Percentiles rank a stretch among this genome's conserved stretches.
phyloP scores from a whole-genome alignment of 2,113 vertebrate species.

The Amphilophus citrinellus region DNA sequence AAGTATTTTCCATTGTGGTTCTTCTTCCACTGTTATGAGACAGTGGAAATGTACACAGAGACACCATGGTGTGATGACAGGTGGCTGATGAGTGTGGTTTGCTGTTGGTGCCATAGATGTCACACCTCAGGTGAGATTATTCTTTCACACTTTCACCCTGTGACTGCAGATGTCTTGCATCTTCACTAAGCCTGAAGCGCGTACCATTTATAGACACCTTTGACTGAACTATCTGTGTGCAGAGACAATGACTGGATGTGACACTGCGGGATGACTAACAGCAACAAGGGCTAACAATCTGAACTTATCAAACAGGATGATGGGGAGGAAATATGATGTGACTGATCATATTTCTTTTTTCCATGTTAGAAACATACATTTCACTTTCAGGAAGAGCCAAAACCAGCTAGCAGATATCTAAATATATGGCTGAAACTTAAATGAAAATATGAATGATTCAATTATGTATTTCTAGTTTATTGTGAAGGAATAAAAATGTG shows the following conservation, averaged over 20 bases:
- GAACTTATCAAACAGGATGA: neutral
- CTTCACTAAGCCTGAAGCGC: constrained; percentile 1
- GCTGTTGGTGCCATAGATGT: constrained; percentile 26
- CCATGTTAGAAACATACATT: neutral
- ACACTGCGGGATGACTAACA: neutral
- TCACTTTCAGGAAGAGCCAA: neutral
- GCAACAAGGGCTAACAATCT: neutral
- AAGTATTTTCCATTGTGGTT: neutral
- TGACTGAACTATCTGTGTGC: neutral
- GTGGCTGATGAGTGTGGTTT: constrained; percentile 32
- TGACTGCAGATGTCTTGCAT: constrained; percentile 30
- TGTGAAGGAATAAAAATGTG: fast-evolving
- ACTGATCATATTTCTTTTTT: neutral
- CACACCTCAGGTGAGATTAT: constrained; percentile 68
- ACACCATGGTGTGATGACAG: constrained; percentile 39
- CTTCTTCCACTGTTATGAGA: neutral
- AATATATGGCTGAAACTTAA: neutral
- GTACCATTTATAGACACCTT: constrained; percentile 31
- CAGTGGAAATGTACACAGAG: neutral
- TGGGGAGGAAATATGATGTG: neutral
- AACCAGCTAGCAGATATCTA: neutral
- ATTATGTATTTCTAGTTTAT: neutral
- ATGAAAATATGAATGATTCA: fast-evolving
- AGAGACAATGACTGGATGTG: neutral
- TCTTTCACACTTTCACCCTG: constrained; percentile 44